phyloP scores from a whole-genome alignment of 2,888 invertebrate species.

The Norana najaformis region DNA sequence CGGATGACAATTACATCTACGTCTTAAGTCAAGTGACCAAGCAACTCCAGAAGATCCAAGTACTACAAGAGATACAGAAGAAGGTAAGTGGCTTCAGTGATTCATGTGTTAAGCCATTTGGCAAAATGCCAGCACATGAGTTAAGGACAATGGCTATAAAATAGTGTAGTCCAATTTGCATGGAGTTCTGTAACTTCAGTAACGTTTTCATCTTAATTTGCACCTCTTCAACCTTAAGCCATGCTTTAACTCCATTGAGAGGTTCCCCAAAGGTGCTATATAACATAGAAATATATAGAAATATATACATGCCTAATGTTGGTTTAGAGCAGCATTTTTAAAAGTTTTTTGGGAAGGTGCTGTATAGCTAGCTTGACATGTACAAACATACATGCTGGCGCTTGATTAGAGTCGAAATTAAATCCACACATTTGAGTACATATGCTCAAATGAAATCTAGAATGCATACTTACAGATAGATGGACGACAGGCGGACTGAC shows the following conservation, averaged over 20 bases:
- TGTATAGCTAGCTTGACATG: not conserved
- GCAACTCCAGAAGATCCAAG: slow-evolving; percentile 49
- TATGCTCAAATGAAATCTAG: not conserved
- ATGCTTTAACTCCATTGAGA: too few species aligned
- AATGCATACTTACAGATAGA: not conserved
- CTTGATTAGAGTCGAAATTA: not conserved
- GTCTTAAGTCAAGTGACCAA: slow-evolving; percentile 51
- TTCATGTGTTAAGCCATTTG: not conserved
- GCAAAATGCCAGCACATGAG: too few species aligned
- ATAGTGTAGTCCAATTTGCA: not conserved
- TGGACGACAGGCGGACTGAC: not conserved
- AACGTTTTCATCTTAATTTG: not conserved
- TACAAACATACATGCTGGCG: too few species aligned
- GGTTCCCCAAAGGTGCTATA: not conserved
- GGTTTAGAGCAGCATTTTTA: not conserved
- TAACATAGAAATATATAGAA: not conserved
- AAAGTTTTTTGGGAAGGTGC: not conserved
- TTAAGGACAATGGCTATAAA: not conserved
- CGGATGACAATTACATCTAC: slow-evolving; percentile 50
- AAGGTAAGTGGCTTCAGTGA: slow-evolving; percentile 42
- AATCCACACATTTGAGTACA: not conserved
- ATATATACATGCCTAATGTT: not conserved
- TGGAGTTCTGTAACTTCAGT: not conserved
- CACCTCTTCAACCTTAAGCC: not conserved
- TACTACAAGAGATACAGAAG: slow-evolving; percentile 54